Percentiles rank a stretch among this genome's conserved stretches.
Conservation (phyloP, 2,797 vertebrate genomes). For the Gadopsis bispinosus region DNA sequence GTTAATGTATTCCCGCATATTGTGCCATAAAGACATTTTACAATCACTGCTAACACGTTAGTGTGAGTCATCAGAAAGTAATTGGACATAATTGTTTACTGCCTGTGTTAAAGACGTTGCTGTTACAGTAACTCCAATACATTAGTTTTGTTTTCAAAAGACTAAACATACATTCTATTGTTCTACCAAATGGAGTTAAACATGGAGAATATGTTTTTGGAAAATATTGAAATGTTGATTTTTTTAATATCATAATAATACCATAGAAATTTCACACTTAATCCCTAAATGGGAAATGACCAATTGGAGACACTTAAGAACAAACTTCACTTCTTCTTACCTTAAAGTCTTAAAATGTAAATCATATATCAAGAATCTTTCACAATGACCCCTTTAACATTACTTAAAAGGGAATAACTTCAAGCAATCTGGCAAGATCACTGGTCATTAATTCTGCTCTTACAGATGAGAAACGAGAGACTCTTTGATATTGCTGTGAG, state of each 20-base stretch:
- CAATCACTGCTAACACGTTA: slow-evolving; percentile 13
- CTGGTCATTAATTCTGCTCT: slow-evolving; percentile 51
- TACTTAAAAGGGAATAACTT: slow-evolving; percentile 31
- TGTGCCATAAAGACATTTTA: slow-evolving; percentile 19
- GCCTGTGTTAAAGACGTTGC: neutral
- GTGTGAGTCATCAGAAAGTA: slow-evolving; percentile 4
- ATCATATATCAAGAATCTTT: slow-evolving; percentile 1
- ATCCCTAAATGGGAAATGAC: neutral
- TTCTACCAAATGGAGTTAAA: neutral
- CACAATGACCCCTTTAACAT: slow-evolving; percentile 16
- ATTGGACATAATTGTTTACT: neutral
- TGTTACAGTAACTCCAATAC: neutral
- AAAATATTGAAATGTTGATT: neutral
- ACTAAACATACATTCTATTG: neutral
- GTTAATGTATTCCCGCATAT: slow-evolving; percentile 33
- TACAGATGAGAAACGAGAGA: slow-evolving; percentile 43
- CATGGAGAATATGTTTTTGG: neutral
- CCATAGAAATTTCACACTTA: neutral
- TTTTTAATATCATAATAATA: neutral
- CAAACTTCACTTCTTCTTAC: too few species aligned
- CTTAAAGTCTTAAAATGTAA: slow-evolving; percentile 4
- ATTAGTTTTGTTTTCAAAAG: neutral
- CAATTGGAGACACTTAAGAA: neutral
- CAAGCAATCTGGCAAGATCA: slow-evolving; percentile 37
- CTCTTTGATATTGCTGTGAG: slow-evolving; percentile 56